A percentile compares a stretch with the other conserved stretches of the same genome.
Evolutionary conservation across 2,888 invertebrate species (phyloP).

Genomic region (Dichetophora obliterata): DNA sequence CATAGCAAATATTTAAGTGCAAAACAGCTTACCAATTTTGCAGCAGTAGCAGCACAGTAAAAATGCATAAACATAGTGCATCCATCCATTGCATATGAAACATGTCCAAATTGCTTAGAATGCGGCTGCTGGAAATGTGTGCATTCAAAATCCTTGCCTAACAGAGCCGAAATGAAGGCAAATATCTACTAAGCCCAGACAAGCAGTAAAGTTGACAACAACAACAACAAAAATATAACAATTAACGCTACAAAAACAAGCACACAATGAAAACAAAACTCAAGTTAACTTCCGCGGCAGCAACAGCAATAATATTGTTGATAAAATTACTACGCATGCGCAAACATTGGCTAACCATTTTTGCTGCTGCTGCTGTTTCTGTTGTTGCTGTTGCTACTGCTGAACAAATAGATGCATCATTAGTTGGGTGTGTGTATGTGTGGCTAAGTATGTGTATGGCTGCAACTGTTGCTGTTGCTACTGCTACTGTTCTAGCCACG

Average conservation of each 20-base stretch:
- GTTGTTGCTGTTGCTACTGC: background rate
- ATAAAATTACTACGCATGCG: background rate
- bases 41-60: no score
- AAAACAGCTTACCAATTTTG: no score
- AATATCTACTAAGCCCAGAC: background rate
- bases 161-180: background rate
- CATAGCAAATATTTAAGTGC: no score
- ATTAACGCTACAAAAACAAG: background rate
- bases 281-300: background rate
- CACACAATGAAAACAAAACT: background rate
- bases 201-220: background rate
- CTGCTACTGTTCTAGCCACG: background rate
- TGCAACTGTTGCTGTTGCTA: background rate
- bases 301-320: conserved; percentile 12
- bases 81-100: no score
- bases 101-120: no score
- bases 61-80: no score
- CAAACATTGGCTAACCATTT: background rate
- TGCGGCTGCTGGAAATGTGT: background rate
- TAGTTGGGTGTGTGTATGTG: background rate
- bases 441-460: no score
- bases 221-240: background rate
- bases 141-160: background rate
- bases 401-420: background rate
- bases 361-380: background rate